These are phyloP conservation scores for Rhinichthys osculus DNA, from an alignment of 2,797 vertebrate genomes.

Conservation along the genomic window DNA sequence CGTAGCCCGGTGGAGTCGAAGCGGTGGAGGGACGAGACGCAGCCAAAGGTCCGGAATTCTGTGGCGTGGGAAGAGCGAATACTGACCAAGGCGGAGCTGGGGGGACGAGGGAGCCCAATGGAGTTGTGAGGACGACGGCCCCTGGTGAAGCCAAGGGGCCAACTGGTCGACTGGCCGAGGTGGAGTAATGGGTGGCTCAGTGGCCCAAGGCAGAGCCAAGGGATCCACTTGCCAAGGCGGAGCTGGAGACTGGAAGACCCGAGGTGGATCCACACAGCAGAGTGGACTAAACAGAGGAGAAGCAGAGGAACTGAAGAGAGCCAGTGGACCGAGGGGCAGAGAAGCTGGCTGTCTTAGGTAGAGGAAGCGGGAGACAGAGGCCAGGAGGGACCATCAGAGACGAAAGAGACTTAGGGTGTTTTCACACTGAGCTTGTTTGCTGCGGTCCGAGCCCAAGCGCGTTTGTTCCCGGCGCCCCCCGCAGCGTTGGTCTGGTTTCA, in stretches of 20 bases:
- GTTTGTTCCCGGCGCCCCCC: too few species aligned
- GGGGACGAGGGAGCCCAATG: neutral
- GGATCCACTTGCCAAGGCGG: neutral
- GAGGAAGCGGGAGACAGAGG: neutral
- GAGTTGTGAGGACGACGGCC: neutral
- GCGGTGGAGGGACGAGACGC: too few species aligned
- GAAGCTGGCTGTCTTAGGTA: neutral
- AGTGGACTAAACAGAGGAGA: neutral
- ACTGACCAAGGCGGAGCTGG: rapidly evolving
- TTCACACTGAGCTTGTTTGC: too few species aligned
- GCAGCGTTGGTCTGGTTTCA: too few species aligned
- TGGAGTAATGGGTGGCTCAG: neutral
- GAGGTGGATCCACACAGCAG: neutral
- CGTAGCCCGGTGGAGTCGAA: neutral
- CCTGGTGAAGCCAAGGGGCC: neutral
- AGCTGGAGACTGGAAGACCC: neutral
- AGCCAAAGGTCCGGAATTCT: neutral
- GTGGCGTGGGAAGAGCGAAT: neutral
- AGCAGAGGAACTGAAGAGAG: neutral
- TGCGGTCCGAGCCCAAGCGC: too few species aligned
- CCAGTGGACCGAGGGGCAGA: neutral
- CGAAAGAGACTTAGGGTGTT: too few species aligned
- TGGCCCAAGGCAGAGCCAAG: neutral
- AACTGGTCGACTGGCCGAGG: neutral
- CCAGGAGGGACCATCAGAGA: too few species aligned